Evolutionary conservation across 1,140 invertebrate species (phyloP), one percentile per base, ranked within the genome.

Genomic region (Drosophila ironensis): DNA sequence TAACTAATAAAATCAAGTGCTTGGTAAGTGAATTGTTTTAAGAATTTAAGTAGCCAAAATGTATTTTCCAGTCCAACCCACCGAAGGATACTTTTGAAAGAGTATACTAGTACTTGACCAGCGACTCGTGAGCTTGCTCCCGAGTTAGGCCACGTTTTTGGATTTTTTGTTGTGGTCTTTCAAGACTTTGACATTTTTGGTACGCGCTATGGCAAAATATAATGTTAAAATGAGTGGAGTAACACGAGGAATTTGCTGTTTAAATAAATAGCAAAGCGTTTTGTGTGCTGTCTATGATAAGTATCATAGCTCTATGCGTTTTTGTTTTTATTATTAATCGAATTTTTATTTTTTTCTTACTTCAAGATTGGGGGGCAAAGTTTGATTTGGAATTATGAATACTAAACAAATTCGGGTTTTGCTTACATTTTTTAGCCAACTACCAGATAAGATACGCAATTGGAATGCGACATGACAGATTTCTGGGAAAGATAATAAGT

Each of bases 261-360:
- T 42, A 74, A 60, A 74, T 80, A 73, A 72, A 78, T 47, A 51
- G 40, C 57, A 51, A 53, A 63, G 50, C 51, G 56, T 68, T 59
- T 61, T 37, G 56, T 48, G 42, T 22, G 37, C 52, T 60, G 64
- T 69, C 44, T 27, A 28, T 56, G 66, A 69, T 69, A 69, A 69
- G 64, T 69, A 69, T 69, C 66, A 50, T 30, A 42, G 66, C 37
- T 25, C n/a, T 37, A n/a, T 17, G 37, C 11, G 11, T 38, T 4
- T 35, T 28, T 51, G 47, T 41, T 50, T 24, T 9, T 50, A 64
- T 51, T 51, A 35, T 51, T 64, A 64, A 27, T 60, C 25, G 40
- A 14, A 60, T 59, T 56, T n/a, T 60, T 12, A 9, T 11, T 56
- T 59, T 33, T 25, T 61, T 61, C 45, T 44, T n/a, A 14, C n/a